Evolutionary conservation across 2,113 vertebrate species (phyloP), one percentile per base, ranked within the genome.

Genomic region (Varanus salvator): DNA sequence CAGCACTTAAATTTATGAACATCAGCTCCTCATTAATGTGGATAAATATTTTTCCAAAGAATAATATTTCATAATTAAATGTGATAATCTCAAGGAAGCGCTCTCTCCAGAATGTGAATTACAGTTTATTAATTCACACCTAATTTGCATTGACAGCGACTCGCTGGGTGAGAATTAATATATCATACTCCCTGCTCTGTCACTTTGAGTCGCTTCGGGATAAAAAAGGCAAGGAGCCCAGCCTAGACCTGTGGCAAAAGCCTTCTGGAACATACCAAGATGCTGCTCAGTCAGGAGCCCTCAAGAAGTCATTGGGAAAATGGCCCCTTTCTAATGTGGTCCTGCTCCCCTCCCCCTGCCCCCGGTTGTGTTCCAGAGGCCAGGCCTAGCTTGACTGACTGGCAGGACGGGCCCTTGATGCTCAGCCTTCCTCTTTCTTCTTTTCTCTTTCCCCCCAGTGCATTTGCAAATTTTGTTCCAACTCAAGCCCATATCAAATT

Each of bases 111-210:
- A 90, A 85, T 87, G 92, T 91, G 90, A 94, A 94, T 94, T 96
- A 94, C 89, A 91, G 89, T 89, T 91, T 94, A 90, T 94, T 96
- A 95, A 94, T 93, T 94, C 95, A 94, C 90, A 90, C 92, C 89
- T 87, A 94, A 89, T 77, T 90, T 93, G 93, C 94, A 84, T 91
- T 97, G 94, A 92, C 89, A 95, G 83, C 92, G 84, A 91, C 95
- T 91, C 90, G 83, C 90, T 90, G 94, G 96, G 95, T 93, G 95
- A 93, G 93, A 96, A 95, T 94, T 96, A 95, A 94, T 95, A 95
- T 82, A 93, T 92, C 93, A 91, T 94, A 95, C 94, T 95, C 93
- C 94, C 92, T 0, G 2, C 64, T 57, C 91, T 93, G 44, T 91
- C 94, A 93, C 86, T 93, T 90, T 90, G 94, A 0, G 3, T 94